Percentiles rank a stretch among this genome's conserved stretches.
Conservation (phyloP, 2,797 vertebrate genomes). For the Cirrhinus mrigala region DNA sequence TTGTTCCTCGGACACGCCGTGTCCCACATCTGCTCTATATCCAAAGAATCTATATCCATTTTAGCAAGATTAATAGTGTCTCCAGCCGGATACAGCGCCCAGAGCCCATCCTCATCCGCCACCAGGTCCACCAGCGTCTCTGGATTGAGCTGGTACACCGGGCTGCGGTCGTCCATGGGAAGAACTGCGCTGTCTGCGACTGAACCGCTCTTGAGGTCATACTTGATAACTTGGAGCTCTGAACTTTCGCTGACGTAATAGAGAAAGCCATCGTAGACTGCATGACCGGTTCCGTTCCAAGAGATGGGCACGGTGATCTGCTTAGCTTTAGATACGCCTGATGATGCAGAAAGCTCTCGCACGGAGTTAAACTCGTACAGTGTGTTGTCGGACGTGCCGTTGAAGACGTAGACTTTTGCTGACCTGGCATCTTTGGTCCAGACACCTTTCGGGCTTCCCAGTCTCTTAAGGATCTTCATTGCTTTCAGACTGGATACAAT, state of each 20-base stretch:
- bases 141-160: constrained; percentile 82
- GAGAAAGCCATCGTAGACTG: constrained; percentile 86
- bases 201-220: constrained; percentile 83
- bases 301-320: constrained; percentile 85
- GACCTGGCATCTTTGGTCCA: constrained; percentile 91
- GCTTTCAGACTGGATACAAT: constrained; percentile 89
- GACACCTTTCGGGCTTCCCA: constrained; percentile 85
- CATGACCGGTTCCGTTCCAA: constrained; percentile 86
- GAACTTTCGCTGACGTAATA: constrained; percentile 87
- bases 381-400: constrained; percentile 85
- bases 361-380: constrained; percentile 87
- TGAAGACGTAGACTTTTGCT: constrained; percentile 91
- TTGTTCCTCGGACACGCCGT: constrained; percentile 90
- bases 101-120: constrained; percentile 90
- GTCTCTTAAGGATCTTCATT: constrained; percentile 95
- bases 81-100: constrained; percentile 88
- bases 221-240: constrained; percentile 90
- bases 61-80: constrained; percentile 93
- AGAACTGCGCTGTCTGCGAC: constrained; percentile 89
- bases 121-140: constrained; percentile 89
- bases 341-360: constrained; percentile 85
- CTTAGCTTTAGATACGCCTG: constrained; percentile 76
- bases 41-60: constrained; percentile 88
- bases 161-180: constrained; percentile 81
- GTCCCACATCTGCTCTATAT: constrained; percentile 98